Base-by-base conservation (phyloP, 1,140 invertebrate genomes). In the Drosophila fuyamai region DNA sequence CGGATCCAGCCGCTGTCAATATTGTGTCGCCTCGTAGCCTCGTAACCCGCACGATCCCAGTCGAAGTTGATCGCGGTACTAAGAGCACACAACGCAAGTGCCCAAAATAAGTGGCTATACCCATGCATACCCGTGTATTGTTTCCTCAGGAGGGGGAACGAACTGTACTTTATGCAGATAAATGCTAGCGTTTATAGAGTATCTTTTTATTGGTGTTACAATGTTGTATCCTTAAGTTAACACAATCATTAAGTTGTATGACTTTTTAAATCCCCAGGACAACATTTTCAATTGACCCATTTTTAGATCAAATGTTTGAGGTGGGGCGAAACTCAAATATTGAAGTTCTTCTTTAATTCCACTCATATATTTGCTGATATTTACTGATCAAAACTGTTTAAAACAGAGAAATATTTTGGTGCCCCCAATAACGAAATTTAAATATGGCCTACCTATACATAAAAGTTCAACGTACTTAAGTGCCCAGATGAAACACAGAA, bases 1-100 rank as follows among this genome's bases (percentile, higher is more conserved):
- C 76, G 80, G 84, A 89, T 73, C 65, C 79, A 83, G 78, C 68
- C 84, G 83, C 83, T 88, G 83, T 88, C 83, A 88, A 88, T 88
- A 83, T 88, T 88, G 83, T 86, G 83, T 89, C 83, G 83, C 80
- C 84, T 88, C 76, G 76, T 70, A 89, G 83, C 80, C 84, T 88
- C 76, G 76, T 70, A 89, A 70, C 80, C 76, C 62, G 83, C 62
- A 83, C 65, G 79, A 70, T 76, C 72, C 76, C 48, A 79, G 58
- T 51, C 38, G 65, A 1, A 88, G 58, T 47, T 35, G 65, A 88
- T 66, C 83, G 57, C 70, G 54, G 62, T 82, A 13, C 61, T n/a
- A 46, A 38, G 43, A 38, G 6, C 23, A 14, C 23, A 9, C 2
- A 10, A 47, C 14, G 41, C 36, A 50, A 67, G 59, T 67, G 59